A percentile compares a stretch with the other conserved stretches of the same genome.
Evolutionary conservation across 2,797 vertebrate species (phyloP).

Genomic region (Sciurus vulgaris): DNA sequence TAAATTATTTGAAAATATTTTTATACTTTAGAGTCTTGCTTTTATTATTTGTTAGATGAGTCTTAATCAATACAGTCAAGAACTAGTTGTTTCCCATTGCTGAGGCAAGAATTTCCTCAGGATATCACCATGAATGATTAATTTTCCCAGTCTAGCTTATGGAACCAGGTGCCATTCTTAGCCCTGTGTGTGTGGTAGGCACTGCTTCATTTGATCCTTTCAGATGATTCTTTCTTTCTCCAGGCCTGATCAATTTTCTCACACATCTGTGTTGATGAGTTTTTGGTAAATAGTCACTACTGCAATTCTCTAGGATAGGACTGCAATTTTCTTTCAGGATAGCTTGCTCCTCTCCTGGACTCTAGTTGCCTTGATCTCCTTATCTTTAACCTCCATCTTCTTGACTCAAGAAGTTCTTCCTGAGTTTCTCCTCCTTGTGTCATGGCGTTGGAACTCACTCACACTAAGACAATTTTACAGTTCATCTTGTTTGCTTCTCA

Average conservation of each 20-base stretch:
- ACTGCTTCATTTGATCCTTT: neutral
- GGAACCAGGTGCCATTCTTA: neutral
- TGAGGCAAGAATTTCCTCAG: neutral
- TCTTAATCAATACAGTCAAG: neutral
- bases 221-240: neutral
- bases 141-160: neutral
- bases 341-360: neutral
- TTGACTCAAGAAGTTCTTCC: neutral
- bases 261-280: too few relatives aligned
- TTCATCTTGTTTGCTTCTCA: neutral
- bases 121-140: neutral
- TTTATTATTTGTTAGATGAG: neutral
- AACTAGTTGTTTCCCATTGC: neutral
- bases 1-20: neutral
- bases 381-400: neutral
- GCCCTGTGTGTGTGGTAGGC: neutral
- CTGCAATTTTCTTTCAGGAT: neutral
- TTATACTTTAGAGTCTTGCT: neutral
- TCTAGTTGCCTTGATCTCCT: neutral
- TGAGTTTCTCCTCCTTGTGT: neutral
- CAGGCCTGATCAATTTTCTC: neutral
- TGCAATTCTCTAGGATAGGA: neutral
- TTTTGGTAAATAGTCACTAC: neutral
- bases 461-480: accelerated
- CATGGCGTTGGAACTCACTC: neutral